These are phyloP conservation scores for Thermophis baileyi DNA, from an alignment of 2,113 vertebrate species.

Conservation along the genomic window DNA sequence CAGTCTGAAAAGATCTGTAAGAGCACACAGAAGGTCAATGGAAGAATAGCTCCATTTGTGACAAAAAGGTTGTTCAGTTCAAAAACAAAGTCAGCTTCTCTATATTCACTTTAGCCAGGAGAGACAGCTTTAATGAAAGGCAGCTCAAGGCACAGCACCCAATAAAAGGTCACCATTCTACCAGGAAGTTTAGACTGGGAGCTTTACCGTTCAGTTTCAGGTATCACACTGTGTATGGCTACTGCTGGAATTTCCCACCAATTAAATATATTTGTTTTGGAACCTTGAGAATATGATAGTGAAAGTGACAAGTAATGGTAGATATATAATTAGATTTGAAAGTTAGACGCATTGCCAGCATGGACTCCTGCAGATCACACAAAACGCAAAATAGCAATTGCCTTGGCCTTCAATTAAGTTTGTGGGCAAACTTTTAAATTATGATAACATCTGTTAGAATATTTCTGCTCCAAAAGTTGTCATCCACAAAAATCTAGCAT, in stretches of 20 bases:
- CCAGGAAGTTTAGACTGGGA: background rate
- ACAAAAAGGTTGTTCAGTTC: background rate
- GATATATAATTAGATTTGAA: constrained; percentile 78
- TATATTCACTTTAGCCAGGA: background rate
- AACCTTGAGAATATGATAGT: constrained; percentile 80
- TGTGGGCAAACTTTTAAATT: constrained; percentile 69
- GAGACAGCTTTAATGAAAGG: too few relatives aligned
- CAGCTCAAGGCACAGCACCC: background rate
- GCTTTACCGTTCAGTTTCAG: background rate
- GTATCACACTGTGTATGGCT: background rate
- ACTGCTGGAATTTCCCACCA: background rate
- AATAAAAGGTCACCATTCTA: background rate
- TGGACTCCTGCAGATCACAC: constrained; percentile 72
- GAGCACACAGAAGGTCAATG: background rate
- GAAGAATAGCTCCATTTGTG: background rate
- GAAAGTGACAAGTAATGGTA: constrained; percentile 79
- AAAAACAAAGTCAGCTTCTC: background rate
- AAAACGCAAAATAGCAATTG: constrained; percentile 78
- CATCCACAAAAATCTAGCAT: constrained; percentile 70
- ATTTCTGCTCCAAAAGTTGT: constrained; percentile 68
- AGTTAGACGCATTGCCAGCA: constrained; percentile 75
- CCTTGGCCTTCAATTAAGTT: constrained; percentile 71
- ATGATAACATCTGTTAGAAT: constrained; percentile 73
- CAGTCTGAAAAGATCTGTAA: background rate
- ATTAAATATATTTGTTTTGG: constrained; percentile 54